Conservation (phyloP, 2,113 vertebrate species). For the Pluvianellus socialis region DNA sequence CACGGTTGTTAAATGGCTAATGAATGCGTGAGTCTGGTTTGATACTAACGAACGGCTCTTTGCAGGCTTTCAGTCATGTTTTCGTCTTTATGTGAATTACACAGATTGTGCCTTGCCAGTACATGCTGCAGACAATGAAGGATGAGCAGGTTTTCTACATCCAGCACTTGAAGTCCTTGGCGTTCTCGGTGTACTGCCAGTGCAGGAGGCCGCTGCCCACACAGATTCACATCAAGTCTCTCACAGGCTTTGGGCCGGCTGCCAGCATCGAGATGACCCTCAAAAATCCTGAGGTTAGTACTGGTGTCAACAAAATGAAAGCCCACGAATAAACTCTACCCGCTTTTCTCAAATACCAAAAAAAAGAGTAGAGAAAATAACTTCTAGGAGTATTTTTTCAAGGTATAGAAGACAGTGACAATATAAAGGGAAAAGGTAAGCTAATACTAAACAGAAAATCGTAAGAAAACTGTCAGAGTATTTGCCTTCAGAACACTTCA, state of each 20-base stretch:
- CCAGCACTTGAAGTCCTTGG: conserved; percentile 94
- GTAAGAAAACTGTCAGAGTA: background rate
- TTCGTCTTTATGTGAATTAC: background rate
- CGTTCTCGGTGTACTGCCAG: conserved; percentile 95
- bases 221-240: conserved; percentile 93
- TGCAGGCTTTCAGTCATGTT: background rate
- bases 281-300: conserved; percentile 85
- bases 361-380: background rate
- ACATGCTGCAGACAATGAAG: conserved; percentile 94
- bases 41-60: background rate
- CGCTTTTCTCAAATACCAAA: background rate
- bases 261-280: conserved; percentile 87
- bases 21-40: background rate
- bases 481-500: background rate
- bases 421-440: background rate
- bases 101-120: conserved; percentile 94
- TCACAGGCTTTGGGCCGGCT: conserved; percentile 95
- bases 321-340: background rate
- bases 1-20: background rate
- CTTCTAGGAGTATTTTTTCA: background rate
- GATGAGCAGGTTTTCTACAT: conserved; percentile 93
- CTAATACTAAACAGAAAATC: background rate
- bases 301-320: background rate
- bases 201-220: conserved; percentile 89
- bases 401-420: background rate